phyloP scores from a whole-genome alignment of 2,113 vertebrate genomes.

The Cryptotis parvus region DNA sequence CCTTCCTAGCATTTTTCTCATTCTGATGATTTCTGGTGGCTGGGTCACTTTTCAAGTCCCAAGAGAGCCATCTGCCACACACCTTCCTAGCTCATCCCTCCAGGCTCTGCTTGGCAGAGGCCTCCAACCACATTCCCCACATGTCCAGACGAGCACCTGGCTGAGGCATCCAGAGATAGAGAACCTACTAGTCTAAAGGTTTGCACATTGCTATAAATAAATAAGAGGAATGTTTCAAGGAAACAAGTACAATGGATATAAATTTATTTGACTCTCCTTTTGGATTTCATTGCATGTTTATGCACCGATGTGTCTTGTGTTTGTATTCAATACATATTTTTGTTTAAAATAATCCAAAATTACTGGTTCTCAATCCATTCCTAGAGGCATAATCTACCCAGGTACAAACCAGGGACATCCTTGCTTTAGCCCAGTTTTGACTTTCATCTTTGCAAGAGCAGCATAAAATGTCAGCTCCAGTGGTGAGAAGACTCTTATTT shows the following conservation, averaged over 20 bases:
- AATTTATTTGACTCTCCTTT: neutral
- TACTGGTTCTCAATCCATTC: neutral
- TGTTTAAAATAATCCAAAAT: constrained; percentile 42
- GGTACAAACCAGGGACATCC: neutral
- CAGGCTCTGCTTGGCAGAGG: neutral
- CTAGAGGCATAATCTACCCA: neutral
- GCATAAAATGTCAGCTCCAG: neutral
- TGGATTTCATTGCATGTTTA: neutral
- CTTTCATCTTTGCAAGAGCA: constrained; percentile 13
- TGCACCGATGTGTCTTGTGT: neutral
- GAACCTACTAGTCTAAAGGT: constrained; percentile 52
- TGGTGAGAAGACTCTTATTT: constrained; percentile 55
- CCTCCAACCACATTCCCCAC: constrained; percentile 20
- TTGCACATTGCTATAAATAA: constrained; percentile 52
- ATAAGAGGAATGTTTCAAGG: neutral
- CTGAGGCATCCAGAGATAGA: neutral
- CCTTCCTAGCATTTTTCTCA: constrained; percentile 2
- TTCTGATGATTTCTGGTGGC: constrained; percentile 4
- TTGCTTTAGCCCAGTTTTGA: neutral
- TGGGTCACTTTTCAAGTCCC: neutral
- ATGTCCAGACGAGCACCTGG: constrained; percentile 42
- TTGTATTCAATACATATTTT: neutral
- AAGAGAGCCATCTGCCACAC: constrained; percentile 3
- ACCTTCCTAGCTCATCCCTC: neutral
- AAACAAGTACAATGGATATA: neutral